phyloP scores from a whole-genome alignment of 2,797 vertebrate species.

The Tolypeutes matacus region DNA sequence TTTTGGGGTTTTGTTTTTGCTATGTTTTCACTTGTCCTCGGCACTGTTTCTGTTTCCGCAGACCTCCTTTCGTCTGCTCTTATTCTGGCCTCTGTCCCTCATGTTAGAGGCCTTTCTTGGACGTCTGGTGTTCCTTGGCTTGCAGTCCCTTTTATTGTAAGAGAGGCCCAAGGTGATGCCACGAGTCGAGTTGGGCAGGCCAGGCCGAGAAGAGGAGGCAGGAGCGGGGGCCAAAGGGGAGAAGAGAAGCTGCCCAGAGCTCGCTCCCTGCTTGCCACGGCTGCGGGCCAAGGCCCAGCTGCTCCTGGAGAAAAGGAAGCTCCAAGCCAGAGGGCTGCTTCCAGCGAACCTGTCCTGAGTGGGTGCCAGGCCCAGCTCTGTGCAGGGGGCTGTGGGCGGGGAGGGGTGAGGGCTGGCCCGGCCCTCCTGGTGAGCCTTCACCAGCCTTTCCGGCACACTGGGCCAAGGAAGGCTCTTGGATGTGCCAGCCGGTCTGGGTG shows the following conservation, averaged over 20 bases:
- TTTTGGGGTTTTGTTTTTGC: not conserved
- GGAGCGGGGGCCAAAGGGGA: accelerated
- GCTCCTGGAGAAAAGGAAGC: not conserved
- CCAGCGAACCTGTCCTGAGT: not conserved
- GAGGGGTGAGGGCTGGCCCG: not conserved
- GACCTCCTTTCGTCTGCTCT: not conserved
- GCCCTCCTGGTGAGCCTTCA: no score
- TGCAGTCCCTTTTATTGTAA: not conserved
- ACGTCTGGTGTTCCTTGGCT: not conserved
- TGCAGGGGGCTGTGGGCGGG: accelerated
- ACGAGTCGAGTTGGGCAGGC: accelerated
- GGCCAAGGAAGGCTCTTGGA: not conserved
- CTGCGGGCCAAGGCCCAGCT: not conserved
- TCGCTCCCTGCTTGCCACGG: accelerated
- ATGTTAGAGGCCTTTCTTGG: not conserved
- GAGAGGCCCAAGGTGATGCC: not conserved
- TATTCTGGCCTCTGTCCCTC: not conserved
- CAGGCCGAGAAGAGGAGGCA: not conserved
- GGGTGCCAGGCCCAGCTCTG: not conserved
- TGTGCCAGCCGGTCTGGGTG: not conserved
- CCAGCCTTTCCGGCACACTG: not conserved
- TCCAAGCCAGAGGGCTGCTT: no score
- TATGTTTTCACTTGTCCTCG: not conserved
- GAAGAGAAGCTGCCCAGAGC: not conserved
- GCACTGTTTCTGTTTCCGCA: not conserved